These are phyloP conservation scores for Helicolenus hilgendorfi DNA, from an alignment of 2,797 vertebrate genomes.

Conservation along the genomic window DNA sequence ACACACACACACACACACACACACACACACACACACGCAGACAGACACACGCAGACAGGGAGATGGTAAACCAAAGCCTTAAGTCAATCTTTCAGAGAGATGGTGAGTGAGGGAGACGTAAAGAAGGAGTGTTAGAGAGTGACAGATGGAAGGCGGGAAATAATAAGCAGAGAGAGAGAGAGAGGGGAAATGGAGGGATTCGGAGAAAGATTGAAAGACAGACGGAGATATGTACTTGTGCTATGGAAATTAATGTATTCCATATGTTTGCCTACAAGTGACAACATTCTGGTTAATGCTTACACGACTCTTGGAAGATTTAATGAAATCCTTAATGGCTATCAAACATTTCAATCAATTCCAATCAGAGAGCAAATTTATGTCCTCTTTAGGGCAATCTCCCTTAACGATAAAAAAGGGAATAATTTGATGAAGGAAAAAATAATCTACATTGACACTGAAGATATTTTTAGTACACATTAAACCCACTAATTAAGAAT, in stretches of 20 bases:
- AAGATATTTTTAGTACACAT: background rate
- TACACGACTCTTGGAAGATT: background rate
- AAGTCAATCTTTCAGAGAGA: background rate
- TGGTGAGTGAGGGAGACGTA: background rate
- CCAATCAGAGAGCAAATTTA: background rate
- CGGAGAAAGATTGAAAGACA: background rate
- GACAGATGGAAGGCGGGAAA: background rate
- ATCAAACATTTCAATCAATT: background rate
- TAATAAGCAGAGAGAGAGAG: background rate
- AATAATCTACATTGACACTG: background rate
- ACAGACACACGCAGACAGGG: background rate
- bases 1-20: background rate
- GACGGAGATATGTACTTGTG: background rate
- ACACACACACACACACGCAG: background rate
- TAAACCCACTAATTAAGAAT: background rate
- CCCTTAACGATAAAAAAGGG: background rate
- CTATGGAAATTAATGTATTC: background rate
- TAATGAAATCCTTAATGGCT: background rate
- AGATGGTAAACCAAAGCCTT: background rate
- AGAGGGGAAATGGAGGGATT: background rate
- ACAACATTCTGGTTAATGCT: background rate
- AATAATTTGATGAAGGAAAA: background rate
- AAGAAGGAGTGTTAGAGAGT: background rate
- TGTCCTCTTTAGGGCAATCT: background rate
- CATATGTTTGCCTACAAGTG: background rate